phyloP scores from a whole-genome alignment of 1,140 invertebrate genomes.

The Caerostris extrusa region DNA sequence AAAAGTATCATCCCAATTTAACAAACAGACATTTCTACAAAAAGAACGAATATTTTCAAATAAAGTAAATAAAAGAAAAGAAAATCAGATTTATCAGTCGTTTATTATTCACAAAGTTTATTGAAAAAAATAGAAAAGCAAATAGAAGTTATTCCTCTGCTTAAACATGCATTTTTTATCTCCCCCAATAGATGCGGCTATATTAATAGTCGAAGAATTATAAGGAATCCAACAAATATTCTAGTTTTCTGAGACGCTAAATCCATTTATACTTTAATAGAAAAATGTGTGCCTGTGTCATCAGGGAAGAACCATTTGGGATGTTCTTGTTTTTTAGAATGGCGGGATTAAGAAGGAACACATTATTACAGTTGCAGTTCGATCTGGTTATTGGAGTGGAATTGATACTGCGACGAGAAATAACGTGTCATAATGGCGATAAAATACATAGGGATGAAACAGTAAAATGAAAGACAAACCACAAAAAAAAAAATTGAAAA shows the following conservation, averaged over 20 bases:
- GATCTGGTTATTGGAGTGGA: neutral
- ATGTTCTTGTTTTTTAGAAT: neutral
- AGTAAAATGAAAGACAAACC: no score
- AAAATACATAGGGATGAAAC: no score
- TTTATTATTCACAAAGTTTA: neutral
- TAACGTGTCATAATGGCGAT: no score
- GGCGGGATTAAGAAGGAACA: neutral
- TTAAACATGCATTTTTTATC: neutral
- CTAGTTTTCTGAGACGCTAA: neutral
- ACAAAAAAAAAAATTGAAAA: no score
- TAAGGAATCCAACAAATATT: neutral
- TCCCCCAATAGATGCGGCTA: neutral
- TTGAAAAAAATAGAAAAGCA: neutral
- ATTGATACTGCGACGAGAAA: no score
- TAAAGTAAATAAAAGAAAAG: conserved; percentile 5
- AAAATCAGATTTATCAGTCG: neutral
- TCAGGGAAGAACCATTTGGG: neutral
- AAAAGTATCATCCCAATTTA: conserved; percentile 18
- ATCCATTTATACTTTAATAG: conserved; percentile 32
- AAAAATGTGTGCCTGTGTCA: neutral
- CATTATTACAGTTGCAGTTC: neutral
- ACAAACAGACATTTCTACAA: conserved; percentile 25
- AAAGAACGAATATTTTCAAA: neutral
- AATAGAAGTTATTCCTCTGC: conserved; percentile 3
- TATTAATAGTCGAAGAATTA: neutral